Evolutionary conservation across 2,113 vertebrate species (phyloP), one percentile per base, ranked within the genome.

Genomic region (Mirza zaza): DNA sequence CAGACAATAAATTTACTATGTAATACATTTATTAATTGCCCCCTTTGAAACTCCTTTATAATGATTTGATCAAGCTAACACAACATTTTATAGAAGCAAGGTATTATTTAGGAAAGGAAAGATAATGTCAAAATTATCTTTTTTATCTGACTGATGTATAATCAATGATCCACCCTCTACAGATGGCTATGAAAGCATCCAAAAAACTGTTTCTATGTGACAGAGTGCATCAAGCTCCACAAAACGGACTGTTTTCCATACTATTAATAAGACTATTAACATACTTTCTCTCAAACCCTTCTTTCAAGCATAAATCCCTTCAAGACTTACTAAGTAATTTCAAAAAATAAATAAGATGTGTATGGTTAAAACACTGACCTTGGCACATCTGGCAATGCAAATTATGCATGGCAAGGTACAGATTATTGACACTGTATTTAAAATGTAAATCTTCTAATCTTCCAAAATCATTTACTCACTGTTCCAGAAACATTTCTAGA

Each of bases 131-230:
- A 97, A 98, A 98, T 93, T 90, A 97, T 97, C 87, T 97, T 98
- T 98, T 98, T 98, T 93, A 97, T 98, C 95, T 98, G 84, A 91
- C 52, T 98, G 97, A 97, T 97, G 94, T 92, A 98, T 97, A 98
- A 98, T 97, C 97, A 98, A 97, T 98, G 97, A 98, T 97, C 95
- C 92, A 97, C 91, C 93, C 94, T 97, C 97, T 97, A 98, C 97
- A 98, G 97, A 98, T 97, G 97, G 97, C 94, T 95, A 97, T 91
- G 96, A 98, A 98, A 97, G 90, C 98, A 98, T 98, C 97, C 97
- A 98, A 97, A 87, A 91, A 98, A 98, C 92, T 87, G 95, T 96
- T 98, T 98, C 97, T 88, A 94, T 97, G 96, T 98, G 91, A 98
- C 85, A 90, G 83, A 97, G 96, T 97, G 95, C 94, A 98, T 91